Conservation (phyloP, 2,888 invertebrate species). For the Trypoxylon attenuatum region DNA sequence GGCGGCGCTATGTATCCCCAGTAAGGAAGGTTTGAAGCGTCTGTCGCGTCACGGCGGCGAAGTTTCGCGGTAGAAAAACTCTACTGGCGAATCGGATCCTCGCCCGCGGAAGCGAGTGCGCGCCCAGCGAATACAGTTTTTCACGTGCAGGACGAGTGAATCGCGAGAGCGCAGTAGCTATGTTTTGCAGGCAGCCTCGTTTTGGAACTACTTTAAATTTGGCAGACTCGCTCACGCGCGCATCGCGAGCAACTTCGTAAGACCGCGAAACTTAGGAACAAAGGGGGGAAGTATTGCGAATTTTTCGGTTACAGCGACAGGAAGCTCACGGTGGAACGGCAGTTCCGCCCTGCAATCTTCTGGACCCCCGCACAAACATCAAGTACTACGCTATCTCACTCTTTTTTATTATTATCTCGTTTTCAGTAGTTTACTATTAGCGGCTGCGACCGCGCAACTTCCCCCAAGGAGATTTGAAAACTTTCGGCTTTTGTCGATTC, state of each 20-base stretch:
- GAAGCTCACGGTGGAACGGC: background rate
- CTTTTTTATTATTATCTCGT: background rate
- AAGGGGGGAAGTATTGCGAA: constrained; percentile 50
- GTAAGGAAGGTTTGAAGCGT: constrained; percentile 31
- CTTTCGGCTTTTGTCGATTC: background rate
- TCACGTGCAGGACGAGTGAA: constrained; percentile 27
- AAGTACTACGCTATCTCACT: background rate
- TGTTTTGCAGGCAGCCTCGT: constrained; percentile 48
- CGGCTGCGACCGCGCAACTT: background rate
- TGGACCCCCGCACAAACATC: constrained; percentile 3
- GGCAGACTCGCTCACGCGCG: constrained; percentile 39
- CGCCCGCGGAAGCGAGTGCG: constrained; percentile 28
- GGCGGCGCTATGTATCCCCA: constrained; percentile 13
- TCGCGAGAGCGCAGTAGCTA: constrained; percentile 8
- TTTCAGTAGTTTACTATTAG: background rate
- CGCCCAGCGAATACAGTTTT: constrained; percentile 45
- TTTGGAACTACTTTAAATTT: constrained; percentile 59
- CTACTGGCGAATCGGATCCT: constrained; percentile 39
- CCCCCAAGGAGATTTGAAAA: background rate
- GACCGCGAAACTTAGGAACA: constrained; percentile 53
- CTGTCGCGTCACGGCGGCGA: constrained; percentile 4
- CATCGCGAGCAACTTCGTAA: constrained; percentile 37
- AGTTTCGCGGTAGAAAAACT: constrained; percentile 37
- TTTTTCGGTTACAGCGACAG: constrained; percentile 28
- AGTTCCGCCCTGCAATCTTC: constrained; percentile 7